Evolutionary conservation across 2,797 vertebrate species (phyloP), one percentile per base, ranked within the genome.

Genomic region (Peromyscus eremicus): DNA sequence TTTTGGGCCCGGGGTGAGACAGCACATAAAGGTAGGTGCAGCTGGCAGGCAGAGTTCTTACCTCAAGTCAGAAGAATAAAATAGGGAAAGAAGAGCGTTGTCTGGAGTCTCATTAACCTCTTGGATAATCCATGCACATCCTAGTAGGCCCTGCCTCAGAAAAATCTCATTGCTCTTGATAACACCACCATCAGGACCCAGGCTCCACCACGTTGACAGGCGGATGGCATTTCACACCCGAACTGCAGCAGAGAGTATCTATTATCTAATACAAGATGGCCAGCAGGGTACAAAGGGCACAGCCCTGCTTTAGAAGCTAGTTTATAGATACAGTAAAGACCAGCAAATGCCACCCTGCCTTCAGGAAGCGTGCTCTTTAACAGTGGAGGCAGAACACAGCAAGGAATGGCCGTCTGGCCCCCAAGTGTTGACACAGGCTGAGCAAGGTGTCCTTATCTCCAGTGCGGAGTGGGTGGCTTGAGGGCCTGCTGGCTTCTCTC

Each of bases 381-480:
- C 0, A 12, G 46, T 1, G 25, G 5, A 6, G 27, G 37, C 46
- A 77, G 40, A 70, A 84, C 6, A 49, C 49, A 75, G 27, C 10
- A 6, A 21, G 49, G 62, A 86, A 52, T 64, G 17, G 9, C 6
- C 25, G 5, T 90, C 46, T 60, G 37, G 1, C 40, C 71, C 17
- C 49, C 49, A 21, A 40, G 34, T 16, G n/a, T 10, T 17, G 4
- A 21, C 49, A 9, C n/a, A 64, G n/a, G 17, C 17, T 1, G 1
- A 8, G 25, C 3, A 6, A 21, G n/a, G 0, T 29, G 29, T 52
- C 9, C 40, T 92, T 49, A 27, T 64, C 85, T 92, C 29, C 6
- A 49, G 3, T 4, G 16, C 11, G 0, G 23, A 40, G 43, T 46
- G 8, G 8, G 6, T 57, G 21, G 12, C 3, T 19, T n/a, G 43